Percentiles rank a stretch among this genome's conserved stretches.
phyloP scores from a whole-genome alignment of 2,888 invertebrate species.

The Lasioglossum marginatum region DNA sequence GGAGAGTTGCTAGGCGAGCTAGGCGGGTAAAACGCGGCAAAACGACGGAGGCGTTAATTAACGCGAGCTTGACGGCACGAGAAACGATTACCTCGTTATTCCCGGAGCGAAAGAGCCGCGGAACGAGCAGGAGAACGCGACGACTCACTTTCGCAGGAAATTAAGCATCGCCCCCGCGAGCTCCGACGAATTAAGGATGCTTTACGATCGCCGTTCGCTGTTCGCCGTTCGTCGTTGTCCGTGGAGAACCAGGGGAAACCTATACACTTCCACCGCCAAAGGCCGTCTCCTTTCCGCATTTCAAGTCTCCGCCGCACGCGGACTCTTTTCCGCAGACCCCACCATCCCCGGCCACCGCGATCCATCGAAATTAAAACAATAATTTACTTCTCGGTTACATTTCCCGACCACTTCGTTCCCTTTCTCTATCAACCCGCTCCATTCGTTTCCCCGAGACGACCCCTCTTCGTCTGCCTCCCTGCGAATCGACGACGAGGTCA shows the following conservation, averaged over 20 bases:
- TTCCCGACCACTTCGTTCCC: constrained; percentile 14
- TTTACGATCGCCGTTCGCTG: constrained; percentile 71
- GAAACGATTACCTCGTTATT: constrained; percentile 63
- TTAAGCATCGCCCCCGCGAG: constrained; percentile 53
- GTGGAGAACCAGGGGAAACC: constrained; percentile 54
- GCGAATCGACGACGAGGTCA: not conserved
- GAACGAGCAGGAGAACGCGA: constrained; percentile 47
- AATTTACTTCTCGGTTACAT: constrained; percentile 73
- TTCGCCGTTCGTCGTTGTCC: constrained; percentile 64
- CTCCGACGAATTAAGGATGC: constrained; percentile 75
- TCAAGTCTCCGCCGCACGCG: not conserved
- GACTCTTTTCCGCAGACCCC: constrained; percentile 49
- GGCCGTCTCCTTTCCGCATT: not conserved
- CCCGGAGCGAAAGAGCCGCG: constrained; percentile 42
- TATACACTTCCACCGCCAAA: not conserved
- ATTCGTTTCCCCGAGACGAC: not conserved
- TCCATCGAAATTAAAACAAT: constrained; percentile 80
- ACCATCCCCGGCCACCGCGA: not conserved
- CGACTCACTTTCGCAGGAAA: constrained; percentile 56
- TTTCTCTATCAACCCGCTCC: not conserved
- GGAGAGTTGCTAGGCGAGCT: not conserved
- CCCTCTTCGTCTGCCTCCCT: not conserved
- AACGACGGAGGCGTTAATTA: constrained; percentile 61
- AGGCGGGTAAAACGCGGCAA: constrained; percentile 39
- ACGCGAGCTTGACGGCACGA: constrained; percentile 57